Base-by-base conservation (phyloP, 2,797 vertebrate species). In the Brotula barbata region DNA sequence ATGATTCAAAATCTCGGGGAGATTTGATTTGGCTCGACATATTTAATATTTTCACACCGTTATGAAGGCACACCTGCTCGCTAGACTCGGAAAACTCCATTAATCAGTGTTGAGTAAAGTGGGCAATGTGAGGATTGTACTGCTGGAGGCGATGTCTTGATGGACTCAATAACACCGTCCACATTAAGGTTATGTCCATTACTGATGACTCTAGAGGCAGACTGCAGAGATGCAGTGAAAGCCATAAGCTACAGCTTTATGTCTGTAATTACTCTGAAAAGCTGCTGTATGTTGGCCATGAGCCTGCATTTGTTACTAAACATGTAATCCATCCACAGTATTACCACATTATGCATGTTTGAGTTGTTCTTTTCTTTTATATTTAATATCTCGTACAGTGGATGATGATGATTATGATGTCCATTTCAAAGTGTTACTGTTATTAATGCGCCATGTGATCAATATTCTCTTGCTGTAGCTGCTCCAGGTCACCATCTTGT, bases 1-100 rank as follows among this genome's bases (percentile, higher is more conserved):
- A 64, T 58, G 41, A 69, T 42, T 72, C 48, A 71, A 50, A 68
- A 21, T 71, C 53, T 62, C 66, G 56, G 45, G 45, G 46, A 69
- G 45, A 49, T 60, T 51, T 46, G 17, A 6, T 50, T 47, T 37
- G 11, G 34, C 42, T 12, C 2, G 0, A 61, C 41, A 43, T 39
- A 33, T 16, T 15, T 58, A 40, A 77, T 67, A 55, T 75, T 67
- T 66, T 61, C 44, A 66, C 37, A 52, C 23, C 19, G 57, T 39
- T 19, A 1, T 6, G 60, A 58, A 36, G 51, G 19, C 19, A 17
- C n/a, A n/a, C n/a, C n/a, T n/a, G n/a, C n/a, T n/a, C n/a, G n/a
- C n/a, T n/a, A n/a, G n/a, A n/a, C n/a, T n/a, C n/a, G n/a, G 42
- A 50, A 56, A 68, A 23, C 37, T 47, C 37, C 28, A 55, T 64